Evolutionary conservation across 2,888 invertebrate species (phyloP).

Genomic region (Sipha maydis): DNA sequence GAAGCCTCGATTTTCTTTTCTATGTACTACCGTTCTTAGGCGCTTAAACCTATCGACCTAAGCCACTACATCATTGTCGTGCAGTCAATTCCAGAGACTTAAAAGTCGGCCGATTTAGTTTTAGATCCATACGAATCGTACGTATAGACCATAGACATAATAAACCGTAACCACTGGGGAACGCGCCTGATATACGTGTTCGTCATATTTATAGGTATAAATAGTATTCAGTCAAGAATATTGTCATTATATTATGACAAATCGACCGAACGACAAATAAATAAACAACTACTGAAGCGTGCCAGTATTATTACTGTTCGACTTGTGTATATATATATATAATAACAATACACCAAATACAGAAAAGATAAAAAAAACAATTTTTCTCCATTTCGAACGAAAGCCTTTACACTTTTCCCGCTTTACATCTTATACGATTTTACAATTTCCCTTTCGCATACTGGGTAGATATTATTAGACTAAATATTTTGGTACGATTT

Average conservation of each 20-base stretch:
- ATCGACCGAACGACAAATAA: slow-evolving; percentile 7
- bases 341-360: neutral
- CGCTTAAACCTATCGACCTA: too few relatives aligned
- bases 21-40: too few relatives aligned
- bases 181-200: neutral
- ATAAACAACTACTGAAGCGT: neutral
- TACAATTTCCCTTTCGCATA: neutral
- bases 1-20: too few relatives aligned
- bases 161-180: neutral
- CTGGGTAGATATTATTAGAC: neutral
- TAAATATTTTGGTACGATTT: too few relatives aligned
- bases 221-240: neutral
- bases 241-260: slow-evolving; percentile 11
- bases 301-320: neutral
- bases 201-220: neutral
- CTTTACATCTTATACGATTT: too few relatives aligned
- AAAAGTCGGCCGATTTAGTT: too few relatives aligned
- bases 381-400: neutral
- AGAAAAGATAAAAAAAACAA: neutral
- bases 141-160: too few relatives aligned
- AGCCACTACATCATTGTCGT: too few relatives aligned
- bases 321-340: neutral
- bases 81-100: too few relatives aligned
- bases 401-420: neutral
- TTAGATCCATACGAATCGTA: too few relatives aligned